phyloP scores from a whole-genome alignment of 2,888 invertebrate species.

The Parapristionchus giblindavisi region DNA sequence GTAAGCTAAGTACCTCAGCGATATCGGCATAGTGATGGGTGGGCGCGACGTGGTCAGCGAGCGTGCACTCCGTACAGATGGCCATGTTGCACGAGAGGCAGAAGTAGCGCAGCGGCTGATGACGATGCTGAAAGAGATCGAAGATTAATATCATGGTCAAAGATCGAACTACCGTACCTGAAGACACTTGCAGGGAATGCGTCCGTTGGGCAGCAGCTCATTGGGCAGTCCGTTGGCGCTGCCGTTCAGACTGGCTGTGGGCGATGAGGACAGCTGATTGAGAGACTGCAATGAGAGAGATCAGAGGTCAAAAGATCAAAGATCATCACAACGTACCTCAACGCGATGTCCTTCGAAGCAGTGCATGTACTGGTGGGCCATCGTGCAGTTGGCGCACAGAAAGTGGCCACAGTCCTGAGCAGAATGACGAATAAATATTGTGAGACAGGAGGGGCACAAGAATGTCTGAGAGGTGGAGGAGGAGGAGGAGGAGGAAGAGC shows the following conservation, averaged over 20 bases:
- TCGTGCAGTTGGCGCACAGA: slow-evolving; percentile 94
- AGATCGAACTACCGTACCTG: slow-evolving; percentile 11
- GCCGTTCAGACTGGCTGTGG: slow-evolving; percentile 30
- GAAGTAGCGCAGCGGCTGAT: slow-evolving; percentile 88
- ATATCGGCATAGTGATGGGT: slow-evolving; percentile 88
- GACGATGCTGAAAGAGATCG: slow-evolving; percentile 69
- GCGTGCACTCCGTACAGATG: slow-evolving; percentile 93
- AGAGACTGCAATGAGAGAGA: not conserved
- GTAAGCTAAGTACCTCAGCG: slow-evolving; percentile 74
- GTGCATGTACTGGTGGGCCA: slow-evolving; percentile 98
- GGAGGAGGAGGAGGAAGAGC: slow-evolving; percentile 4
- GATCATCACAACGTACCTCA: slow-evolving; percentile 40
- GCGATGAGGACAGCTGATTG: slow-evolving; percentile 39
- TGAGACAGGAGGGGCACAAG: slow-evolving; percentile 13
- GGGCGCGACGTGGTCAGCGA: slow-evolving; percentile 79
- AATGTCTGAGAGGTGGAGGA: slow-evolving; percentile 5
- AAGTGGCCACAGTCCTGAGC: slow-evolving; percentile 87
- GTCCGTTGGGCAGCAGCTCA: slow-evolving; percentile 12
- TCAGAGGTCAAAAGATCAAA: not conserved
- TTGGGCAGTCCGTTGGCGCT: slow-evolving; percentile 10
- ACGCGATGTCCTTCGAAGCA: slow-evolving; percentile 83
- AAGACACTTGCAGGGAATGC: slow-evolving; percentile 54
- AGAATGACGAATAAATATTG: not conserved
- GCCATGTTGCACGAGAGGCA: slow-evolving; percentile 91
- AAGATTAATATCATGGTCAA: not conserved